Evolutionary conservation across 2,797 vertebrate species (phyloP).

Genomic region (Epinephelus malabaricus): DNA sequence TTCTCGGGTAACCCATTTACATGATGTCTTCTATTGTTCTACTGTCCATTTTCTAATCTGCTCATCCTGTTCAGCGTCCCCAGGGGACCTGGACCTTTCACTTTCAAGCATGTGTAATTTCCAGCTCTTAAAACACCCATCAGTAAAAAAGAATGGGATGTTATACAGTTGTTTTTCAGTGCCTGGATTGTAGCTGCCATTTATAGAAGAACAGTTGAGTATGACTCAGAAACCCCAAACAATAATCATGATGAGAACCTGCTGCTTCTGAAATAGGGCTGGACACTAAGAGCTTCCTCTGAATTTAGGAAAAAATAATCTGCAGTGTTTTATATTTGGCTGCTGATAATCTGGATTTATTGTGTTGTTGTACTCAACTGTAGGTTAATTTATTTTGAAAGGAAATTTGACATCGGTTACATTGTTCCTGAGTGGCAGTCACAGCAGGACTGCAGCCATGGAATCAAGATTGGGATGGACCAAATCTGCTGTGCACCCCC

Average conservation of each 20-base stretch:
- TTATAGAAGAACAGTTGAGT: background rate
- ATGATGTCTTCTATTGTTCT: background rate
- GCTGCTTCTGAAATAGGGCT: background rate
- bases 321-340: background rate
- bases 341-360: background rate
- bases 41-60: constrained; percentile 17
- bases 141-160: background rate
- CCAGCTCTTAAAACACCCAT: background rate
- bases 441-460: too few species aligned
- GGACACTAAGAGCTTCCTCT: background rate
- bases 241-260: background rate
- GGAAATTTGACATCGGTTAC: background rate
- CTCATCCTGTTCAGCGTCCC: constrained; percentile 10
- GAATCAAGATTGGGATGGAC: too few species aligned
- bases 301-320: background rate
- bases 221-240: background rate
- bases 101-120: constrained; percentile 10
- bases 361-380: background rate
- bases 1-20: constrained; percentile 5
- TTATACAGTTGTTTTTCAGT: background rate
- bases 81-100: background rate
- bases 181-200: background rate
- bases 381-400: background rate
- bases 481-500: too few species aligned
- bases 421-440: background rate